Base-by-base conservation (phyloP, 2,113 vertebrate genomes). In the Furnarius figulus region DNA sequence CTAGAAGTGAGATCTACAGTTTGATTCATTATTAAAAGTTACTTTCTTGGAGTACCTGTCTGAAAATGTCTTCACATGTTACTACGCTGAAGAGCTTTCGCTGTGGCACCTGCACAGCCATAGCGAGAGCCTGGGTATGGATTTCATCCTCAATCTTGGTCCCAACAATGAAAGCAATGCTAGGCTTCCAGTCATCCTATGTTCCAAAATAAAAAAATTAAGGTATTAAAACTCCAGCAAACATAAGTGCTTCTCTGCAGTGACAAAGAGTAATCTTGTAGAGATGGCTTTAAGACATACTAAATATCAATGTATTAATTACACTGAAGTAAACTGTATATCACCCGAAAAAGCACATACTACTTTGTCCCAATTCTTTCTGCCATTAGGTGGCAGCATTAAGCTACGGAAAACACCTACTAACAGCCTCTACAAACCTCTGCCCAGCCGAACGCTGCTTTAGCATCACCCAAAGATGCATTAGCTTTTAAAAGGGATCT, bases 141-240 rank as follows among this genome's bases (percentile, higher is more conserved):
- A 98, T 83, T 25, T 98, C 98, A 30, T 99, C 99, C 20, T 98
- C 98, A 12, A 28, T 58, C 72, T 85, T 95, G 40, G 79, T 89
- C 47, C 97, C 99, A 42, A 98, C 97, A 77, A 99, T 79, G 0
- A 99, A 94, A 68, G 98, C 93, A 2, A 99, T 86, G 94, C 97
- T 98, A 27, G 98, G 98, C 61, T 95, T 97, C 99, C 99, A 99
- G 7, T 97, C 95, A 14, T 97, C 98, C 99, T 99, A 39, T 3
- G 56, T 59, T 30, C 68, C 90, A 93, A 96, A 91, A 95, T 1
- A 91, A 90, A 94, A 62, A 25, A 89, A 47, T 74, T 22, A 40
- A 58, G 4, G 18, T 18, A 72, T 85, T 91, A 52, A 82, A 74
- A 56, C 7, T 63, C 33, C 58, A 6, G 8, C 6, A 63, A 59